A percentile compares a stretch with the other conserved stretches of the same genome.
Evolutionary conservation across 2,888 invertebrate genomes (phyloP).

Genomic region (Sacculina carcini): DNA sequence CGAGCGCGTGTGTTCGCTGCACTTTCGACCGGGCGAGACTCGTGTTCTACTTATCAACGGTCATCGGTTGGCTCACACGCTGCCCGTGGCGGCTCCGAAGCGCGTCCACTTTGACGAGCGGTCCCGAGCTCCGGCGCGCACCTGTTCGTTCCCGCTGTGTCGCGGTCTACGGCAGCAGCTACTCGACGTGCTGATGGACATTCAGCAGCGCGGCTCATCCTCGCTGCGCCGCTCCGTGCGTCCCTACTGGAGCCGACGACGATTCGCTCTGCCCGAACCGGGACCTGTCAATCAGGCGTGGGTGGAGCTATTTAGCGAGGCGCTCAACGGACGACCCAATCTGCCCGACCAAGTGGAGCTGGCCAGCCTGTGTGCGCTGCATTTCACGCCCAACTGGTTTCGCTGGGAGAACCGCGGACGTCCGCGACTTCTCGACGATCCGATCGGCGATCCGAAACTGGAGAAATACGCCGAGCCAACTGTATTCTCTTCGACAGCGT

Average conservation of each 20-base stretch:
- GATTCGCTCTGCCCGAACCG: not conserved
- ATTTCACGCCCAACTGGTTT: not conserved
- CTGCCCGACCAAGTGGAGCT: not conserved
- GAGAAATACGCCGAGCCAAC: constrained; percentile 2
- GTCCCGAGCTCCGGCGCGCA: not conserved
- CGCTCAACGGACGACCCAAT: not conserved
- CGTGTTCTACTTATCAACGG: not conserved
- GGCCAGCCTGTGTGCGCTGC: not conserved
- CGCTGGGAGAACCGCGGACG: constrained; percentile 4
- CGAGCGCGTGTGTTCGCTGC: not conserved
- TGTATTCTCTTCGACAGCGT: not conserved
- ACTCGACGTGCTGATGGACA: not conserved
- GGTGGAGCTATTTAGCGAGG: not conserved
- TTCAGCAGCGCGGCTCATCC: not conserved
- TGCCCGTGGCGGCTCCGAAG: not conserved
- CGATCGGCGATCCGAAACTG: not conserved
- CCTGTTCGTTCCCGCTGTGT: not conserved
- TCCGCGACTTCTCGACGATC: not conserved
- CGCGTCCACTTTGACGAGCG: not conserved
- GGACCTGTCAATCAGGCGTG: constrained; percentile 2
- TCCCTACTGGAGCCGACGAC: not conserved
- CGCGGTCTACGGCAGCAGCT: not conserved
- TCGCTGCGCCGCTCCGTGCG: not conserved
- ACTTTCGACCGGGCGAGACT: not conserved
- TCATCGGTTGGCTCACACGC: not conserved